Conservation (phyloP, 1,140 invertebrate genomes). For the Ridgeia piscesae region DNA sequence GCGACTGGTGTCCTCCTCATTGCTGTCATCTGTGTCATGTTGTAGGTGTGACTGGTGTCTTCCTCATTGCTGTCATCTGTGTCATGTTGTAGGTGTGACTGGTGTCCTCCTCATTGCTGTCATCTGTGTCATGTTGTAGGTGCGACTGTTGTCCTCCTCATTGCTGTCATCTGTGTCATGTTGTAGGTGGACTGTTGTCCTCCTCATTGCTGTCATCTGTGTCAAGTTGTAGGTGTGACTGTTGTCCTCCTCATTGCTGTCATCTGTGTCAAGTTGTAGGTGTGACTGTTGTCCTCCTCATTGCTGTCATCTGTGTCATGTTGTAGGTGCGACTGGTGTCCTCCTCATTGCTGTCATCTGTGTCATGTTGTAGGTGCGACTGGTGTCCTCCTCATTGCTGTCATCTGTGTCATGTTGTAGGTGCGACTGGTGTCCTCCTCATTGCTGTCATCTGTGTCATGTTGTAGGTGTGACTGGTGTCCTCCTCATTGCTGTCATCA, state of each 20-base stretch:
- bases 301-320: conserved; percentile 91
- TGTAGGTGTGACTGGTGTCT: no score
- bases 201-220: conserved; percentile 89
- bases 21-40: conserved; percentile 91
- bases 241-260: conserved; percentile 68
- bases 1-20: conserved; percentile 67
- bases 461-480: no score
- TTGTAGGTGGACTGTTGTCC: conserved; percentile 88
- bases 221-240: conserved; percentile 71
- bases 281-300: conserved; percentile 91
- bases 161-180: conserved; percentile 89
- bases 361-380: conserved; percentile 90
- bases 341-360: conserved; percentile 89
- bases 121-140: conserved; percentile 89
- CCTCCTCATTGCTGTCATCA: no score
- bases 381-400: conserved; percentile 88
- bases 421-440: no score
- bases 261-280: conserved; percentile 90
- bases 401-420: conserved; percentile 96
- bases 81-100: conserved; percentile 62
- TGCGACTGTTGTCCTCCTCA: no score
- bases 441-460: no score
- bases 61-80: no score
- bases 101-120: no score
- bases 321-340: conserved; percentile 91